A percentile compares a stretch with the other conserved stretches of the same genome.
Evolutionary conservation across 2,888 invertebrate genomes (phyloP).

Genomic region (Morpho helenor): DNA sequence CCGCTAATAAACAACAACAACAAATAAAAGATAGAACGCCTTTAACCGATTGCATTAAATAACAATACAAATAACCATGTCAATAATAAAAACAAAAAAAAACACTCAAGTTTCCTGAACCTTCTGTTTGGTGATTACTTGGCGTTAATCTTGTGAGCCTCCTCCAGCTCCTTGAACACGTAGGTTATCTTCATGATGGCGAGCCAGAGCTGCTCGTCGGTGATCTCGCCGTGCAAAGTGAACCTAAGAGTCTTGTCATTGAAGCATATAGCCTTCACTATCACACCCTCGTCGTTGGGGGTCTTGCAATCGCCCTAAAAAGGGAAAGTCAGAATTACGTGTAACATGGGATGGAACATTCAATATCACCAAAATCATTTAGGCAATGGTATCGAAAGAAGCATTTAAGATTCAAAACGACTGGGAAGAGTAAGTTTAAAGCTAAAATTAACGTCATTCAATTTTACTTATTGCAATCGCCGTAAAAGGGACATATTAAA

Average conservation of each 20-base stretch:
- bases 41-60: background rate
- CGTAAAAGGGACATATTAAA: no score
- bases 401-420: no score
- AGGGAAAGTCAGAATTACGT: background rate
- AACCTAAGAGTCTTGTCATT: conserved; percentile 81
- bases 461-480: no score
- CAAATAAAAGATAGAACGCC: no score
- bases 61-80: background rate
- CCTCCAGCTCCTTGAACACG: conserved; percentile 82
- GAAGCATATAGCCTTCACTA: conserved; percentile 81
- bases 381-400: no score
- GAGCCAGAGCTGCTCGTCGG: conserved; percentile 81
- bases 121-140: background rate
- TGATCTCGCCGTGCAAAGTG: conserved; percentile 85
- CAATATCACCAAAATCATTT: no score
- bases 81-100: background rate
- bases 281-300: conserved; percentile 62
- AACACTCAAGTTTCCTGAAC: no score
- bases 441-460: no score
- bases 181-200: conserved; percentile 85
- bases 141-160: conserved; percentile 25
- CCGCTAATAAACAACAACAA: no score
- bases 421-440: no score
- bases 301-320: conserved; percentile 65
- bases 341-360: background rate